These are phyloP conservation scores for Botrylloides violaceus DNA, from an alignment of 23 tunicate genomes.

Conservation along the genomic window DNA sequence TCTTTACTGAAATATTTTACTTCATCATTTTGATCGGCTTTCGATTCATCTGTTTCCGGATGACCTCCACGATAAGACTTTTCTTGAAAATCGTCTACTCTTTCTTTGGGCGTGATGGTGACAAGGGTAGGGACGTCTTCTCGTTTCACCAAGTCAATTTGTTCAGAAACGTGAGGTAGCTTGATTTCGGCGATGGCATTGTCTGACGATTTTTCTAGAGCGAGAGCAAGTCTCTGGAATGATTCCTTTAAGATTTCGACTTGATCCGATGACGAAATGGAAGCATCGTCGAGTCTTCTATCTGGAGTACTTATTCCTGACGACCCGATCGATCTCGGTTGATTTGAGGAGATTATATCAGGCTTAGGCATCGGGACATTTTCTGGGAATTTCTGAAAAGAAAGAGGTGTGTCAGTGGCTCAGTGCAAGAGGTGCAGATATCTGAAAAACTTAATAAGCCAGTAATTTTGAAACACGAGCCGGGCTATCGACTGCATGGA, in stretches of 20 bases:
- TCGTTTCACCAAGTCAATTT: not conserved
- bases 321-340: constrained; percentile 20
- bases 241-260: not conserved
- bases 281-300: not conserved
- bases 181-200: not conserved
- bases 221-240: not conserved
- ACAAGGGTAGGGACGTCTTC: not conserved
- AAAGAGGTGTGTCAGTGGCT: too few species aligned
- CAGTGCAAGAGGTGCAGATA: too few species aligned
- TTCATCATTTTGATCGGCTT: not conserved
- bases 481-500: too few species aligned
- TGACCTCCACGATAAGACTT: too few species aligned
- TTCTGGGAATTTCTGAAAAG: constrained; percentile 9
- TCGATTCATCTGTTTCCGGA: not conserved
- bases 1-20: not conserved
- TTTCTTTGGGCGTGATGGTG: not conserved
- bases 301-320: not conserved
- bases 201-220: not conserved
- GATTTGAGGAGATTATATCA: constrained; percentile 69
- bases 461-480: too few species aligned
- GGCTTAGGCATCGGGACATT: constrained; percentile 39
- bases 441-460: too few species aligned
- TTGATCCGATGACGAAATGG: not conserved
- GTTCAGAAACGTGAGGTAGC: too few species aligned
- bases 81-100: not conserved